Evolutionary conservation across 1,140 invertebrate genomes (phyloP), one percentile per base, ranked within the genome.

Genomic region (Pseudomyrmex pallidus): DNA sequence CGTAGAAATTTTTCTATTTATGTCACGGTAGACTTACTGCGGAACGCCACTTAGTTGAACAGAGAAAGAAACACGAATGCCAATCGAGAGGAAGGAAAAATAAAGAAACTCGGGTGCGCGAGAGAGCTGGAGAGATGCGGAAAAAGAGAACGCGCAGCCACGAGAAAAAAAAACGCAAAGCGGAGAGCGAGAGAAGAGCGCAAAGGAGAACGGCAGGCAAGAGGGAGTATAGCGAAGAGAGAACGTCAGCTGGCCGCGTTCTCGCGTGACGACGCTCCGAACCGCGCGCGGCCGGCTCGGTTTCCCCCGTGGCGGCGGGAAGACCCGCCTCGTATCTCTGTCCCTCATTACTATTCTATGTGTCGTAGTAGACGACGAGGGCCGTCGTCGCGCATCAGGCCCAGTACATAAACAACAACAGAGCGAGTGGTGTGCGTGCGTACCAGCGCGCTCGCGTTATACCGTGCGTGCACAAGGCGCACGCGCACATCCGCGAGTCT

Each of bases 301-400:
- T 86, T 74, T 91, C 85, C 86, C 85, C 77, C 73, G 74, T 67
- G 82, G 73, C 77, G 59, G 64, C 72, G 63, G 66, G 77, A 86
- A 89, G 90, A 85, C 85, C 90, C 91, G 87, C 90, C 90, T 91
- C 74, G 86, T 91, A 90, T 91, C 89, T 91, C 89, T 92, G 87
- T 90, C 87, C 89, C 88, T 93, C 91, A 93, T 93, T 92, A 91
- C 87, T 92, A 90, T 91, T 92, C 88, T 86, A 92, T 90, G 86
- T 72, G 64, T 87, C 77, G 80, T 89, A 76, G 84, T 83, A 74
- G 66, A 64, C 74, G 63, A 84, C 77, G 82, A 83, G 74, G 59
- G 57, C 61, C 52, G 57, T 61, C 48, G 20, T 82, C 63, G 70
- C 70, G 46, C 54, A 73, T 64, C 54, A n/a, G 54, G 52, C 20